These are phyloP conservation scores for Lipophrys pholis DNA, from an alignment of 2,113 vertebrate genomes.

Conservation along the genomic window DNA sequence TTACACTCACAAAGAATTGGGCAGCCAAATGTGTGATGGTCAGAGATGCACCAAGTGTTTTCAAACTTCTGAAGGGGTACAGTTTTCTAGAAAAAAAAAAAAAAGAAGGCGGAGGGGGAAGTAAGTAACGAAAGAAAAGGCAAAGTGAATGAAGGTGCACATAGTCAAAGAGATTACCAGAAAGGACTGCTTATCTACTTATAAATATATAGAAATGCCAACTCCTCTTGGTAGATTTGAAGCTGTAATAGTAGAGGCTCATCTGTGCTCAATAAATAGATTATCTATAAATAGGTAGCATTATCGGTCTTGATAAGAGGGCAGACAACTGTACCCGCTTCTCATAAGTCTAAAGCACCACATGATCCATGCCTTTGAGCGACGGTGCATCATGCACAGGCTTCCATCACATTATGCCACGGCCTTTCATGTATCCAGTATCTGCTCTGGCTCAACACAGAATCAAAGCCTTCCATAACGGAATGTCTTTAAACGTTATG, in stretches of 20 bases:
- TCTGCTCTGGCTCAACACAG: constrained; percentile 1
- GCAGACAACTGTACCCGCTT: constrained; percentile 69
- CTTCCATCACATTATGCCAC: constrained; percentile 17
- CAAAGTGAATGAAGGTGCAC: background rate
- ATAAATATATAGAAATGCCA: constrained; percentile 21
- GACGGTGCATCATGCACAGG: background rate
- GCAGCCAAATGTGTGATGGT: background rate
- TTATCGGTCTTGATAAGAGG: constrained; percentile 76
- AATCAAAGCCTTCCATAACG: background rate
- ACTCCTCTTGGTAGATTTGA: constrained; percentile 27
- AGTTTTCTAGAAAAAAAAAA: too few relatives aligned
- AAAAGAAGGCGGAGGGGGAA: background rate
- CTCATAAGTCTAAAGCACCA: constrained; percentile 64
- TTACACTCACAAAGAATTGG: background rate
- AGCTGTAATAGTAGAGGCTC: constrained; percentile 47
- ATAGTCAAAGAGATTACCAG: background rate
- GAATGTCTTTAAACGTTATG: too few relatives aligned
- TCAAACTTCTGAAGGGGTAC: too few relatives aligned
- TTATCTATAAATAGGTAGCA: constrained; percentile 83
- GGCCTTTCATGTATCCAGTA: constrained; percentile 38
- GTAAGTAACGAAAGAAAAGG: background rate
- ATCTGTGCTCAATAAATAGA: constrained; percentile 76
- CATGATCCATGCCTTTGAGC: constrained; percentile 23
- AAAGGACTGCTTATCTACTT: background rate
- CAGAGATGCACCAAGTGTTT: too few relatives aligned